phyloP scores from a whole-genome alignment of 2,888 invertebrate genomes.

The Drosophila fungiperda region DNA sequence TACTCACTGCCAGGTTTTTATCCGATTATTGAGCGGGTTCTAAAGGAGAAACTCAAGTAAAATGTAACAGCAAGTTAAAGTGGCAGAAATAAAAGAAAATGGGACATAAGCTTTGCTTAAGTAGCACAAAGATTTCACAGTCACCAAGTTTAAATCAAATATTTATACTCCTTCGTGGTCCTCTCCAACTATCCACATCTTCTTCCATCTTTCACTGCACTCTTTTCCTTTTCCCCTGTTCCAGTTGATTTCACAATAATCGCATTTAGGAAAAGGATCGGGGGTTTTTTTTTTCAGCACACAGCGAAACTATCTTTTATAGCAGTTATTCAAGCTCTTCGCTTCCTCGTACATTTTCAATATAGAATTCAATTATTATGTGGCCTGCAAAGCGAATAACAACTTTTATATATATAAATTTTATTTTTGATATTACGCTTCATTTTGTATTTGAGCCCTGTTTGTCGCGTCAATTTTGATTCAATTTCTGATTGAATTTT shows the following conservation, averaged over 20 bases:
- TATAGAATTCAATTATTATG: slow-evolving; percentile 71
- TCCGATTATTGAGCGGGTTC: neutral
- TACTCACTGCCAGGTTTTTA: neutral
- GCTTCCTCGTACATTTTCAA: slow-evolving; percentile 29
- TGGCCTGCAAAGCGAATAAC: slow-evolving; percentile 4
- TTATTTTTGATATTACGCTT: neutral
- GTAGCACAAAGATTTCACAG: slow-evolving; percentile 5
- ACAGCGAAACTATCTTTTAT: slow-evolving; percentile 22
- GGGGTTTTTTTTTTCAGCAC: slow-evolving; percentile 5
- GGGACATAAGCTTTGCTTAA: neutral
- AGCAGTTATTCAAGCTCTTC: slow-evolving; percentile 5
- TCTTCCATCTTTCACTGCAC: neutral
- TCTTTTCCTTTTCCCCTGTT: slow-evolving; percentile 3
- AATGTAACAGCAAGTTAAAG: neutral
- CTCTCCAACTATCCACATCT: neutral
- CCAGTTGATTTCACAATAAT: slow-evolving; percentile 45
- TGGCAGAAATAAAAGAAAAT: neutral
- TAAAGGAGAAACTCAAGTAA: neutral
- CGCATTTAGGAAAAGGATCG: neutral
- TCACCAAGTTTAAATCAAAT: slow-evolving; percentile 33
- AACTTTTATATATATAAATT: slow-evolving; percentile 13
- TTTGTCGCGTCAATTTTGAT: slow-evolving; percentile 15
- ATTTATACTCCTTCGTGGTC: slow-evolving; percentile 29
- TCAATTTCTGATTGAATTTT: slow-evolving; percentile 54
- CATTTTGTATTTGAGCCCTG: neutral